phyloP scores from a whole-genome alignment of 2,797 vertebrate genomes.

The Chelmon rostratus region DNA sequence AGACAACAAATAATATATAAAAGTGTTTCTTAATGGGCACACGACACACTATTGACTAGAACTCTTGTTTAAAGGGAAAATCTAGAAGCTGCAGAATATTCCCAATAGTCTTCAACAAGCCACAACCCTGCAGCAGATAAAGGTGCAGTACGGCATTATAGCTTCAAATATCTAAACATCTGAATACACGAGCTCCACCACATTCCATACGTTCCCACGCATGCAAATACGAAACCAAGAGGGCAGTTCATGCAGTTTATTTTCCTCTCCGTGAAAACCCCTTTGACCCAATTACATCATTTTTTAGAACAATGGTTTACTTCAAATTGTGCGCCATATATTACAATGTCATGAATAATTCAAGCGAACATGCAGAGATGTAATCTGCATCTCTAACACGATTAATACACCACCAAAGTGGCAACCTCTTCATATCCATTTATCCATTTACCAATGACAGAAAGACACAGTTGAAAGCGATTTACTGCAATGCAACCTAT shows the following conservation, averaged over 20 bases:
- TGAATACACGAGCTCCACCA: not conserved
- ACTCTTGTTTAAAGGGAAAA: conserved; percentile 29
- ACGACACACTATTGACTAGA: conserved; percentile 9
- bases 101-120: conserved; percentile 1
- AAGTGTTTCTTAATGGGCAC: conserved; percentile 6
- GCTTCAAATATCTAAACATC: not conserved
- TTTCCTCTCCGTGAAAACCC: not conserved
- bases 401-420: conserved; percentile 58
- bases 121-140: not conserved
- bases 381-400: conserved; percentile 69
- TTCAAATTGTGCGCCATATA: conserved; percentile 48
- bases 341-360: conserved; percentile 57
- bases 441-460: conserved; percentile 47
- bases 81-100: conserved; percentile 20
- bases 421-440: conserved; percentile 56
- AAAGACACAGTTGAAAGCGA: conserved; percentile 24
- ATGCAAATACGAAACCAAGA: conserved; percentile 1
- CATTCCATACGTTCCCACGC: not conserved
- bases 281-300: conserved; percentile 19
- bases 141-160: not conserved
- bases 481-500: conserved; percentile 38
- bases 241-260: not conserved
- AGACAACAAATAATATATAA: not conserved
- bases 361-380: conserved; percentile 50
- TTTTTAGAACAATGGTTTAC: conserved; percentile 43